Evolutionary conservation across 2,888 invertebrate species (phyloP).

Genomic region (Yponomeuta cagnagella): DNA sequence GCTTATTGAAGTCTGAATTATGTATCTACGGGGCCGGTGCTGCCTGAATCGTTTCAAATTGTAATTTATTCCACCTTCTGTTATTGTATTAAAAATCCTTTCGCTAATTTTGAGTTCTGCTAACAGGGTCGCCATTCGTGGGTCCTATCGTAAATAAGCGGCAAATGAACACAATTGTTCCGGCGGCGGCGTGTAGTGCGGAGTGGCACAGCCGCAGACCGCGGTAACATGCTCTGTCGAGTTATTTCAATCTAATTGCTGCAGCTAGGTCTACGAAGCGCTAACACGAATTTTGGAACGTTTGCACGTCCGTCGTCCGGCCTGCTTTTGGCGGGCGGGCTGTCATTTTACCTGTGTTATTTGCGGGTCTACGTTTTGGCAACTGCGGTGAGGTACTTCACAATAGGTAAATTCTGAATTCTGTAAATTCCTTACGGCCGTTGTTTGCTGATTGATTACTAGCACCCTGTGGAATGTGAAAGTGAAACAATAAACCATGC

Average conservation of each 20-base stretch:
- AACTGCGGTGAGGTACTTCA: too few species aligned
- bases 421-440: too few species aligned
- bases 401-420: too few species aligned
- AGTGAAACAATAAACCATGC: background rate
- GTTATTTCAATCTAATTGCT: slow-evolving; percentile 4
- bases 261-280: background rate
- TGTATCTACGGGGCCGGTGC: background rate
- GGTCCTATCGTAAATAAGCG: background rate
- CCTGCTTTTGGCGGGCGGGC: background rate
- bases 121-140: background rate
- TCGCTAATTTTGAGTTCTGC: background rate
- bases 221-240: background rate
- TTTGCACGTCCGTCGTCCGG: background rate
- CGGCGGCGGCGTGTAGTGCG: background rate
- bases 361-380: too few species aligned
- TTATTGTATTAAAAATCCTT: background rate
- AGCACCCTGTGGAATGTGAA: background rate
- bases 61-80: background rate
- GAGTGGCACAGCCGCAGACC: background rate
- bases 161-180: background rate
- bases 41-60: background rate
- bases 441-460: too few species aligned
- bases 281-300: background rate
- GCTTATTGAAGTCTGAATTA: slow-evolving; percentile 27
- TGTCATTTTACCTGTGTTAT: too few species aligned